A percentile compares a stretch with the other conserved stretches of the same genome.
Conservation (phyloP, 2,113 vertebrate genomes). For the Tinamus guttatus region DNA sequence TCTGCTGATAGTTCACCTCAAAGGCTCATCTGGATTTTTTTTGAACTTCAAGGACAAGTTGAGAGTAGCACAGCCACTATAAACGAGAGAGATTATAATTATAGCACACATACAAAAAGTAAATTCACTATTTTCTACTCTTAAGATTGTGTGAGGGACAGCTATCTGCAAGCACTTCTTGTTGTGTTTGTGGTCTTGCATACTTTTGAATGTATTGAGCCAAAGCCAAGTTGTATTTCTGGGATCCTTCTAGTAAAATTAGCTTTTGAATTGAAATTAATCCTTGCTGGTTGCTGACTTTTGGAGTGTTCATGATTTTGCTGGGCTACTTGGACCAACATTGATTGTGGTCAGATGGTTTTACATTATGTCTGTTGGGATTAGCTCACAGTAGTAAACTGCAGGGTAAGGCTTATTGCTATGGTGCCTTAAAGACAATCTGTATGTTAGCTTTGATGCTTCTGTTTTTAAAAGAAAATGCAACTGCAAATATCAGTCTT, state of each 20-base stretch:
- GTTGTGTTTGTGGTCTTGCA: not conserved
- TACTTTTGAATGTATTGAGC: not conserved
- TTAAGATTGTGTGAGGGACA: not conserved
- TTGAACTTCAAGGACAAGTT: not conserved
- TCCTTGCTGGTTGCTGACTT: slow-evolving; percentile 56
- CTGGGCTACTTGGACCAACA: slow-evolving; percentile 10
- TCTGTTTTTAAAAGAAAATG: slow-evolving; percentile 26
- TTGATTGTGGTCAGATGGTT: not conserved
- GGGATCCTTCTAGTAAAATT: slow-evolving; percentile 45
- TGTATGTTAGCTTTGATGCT: not conserved
- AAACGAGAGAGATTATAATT: not conserved
- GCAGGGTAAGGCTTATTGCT: not conserved
- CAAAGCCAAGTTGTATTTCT: slow-evolving; percentile 29
- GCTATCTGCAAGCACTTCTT: not conserved
- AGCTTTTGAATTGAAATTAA: slow-evolving; percentile 63
- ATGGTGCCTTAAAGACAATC: not conserved
- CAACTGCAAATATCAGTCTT: not conserved
- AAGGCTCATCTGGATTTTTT: not conserved
- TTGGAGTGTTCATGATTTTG: slow-evolving; percentile 38
- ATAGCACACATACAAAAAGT: not conserved
- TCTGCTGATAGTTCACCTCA: not conserved
- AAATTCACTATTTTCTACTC: not conserved
- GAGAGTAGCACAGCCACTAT: not conserved
- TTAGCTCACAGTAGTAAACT: not conserved
- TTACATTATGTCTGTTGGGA: not conserved